phyloP scores from a whole-genome alignment of 2,797 vertebrate genomes.

The Micropoecilia bifurca region DNA sequence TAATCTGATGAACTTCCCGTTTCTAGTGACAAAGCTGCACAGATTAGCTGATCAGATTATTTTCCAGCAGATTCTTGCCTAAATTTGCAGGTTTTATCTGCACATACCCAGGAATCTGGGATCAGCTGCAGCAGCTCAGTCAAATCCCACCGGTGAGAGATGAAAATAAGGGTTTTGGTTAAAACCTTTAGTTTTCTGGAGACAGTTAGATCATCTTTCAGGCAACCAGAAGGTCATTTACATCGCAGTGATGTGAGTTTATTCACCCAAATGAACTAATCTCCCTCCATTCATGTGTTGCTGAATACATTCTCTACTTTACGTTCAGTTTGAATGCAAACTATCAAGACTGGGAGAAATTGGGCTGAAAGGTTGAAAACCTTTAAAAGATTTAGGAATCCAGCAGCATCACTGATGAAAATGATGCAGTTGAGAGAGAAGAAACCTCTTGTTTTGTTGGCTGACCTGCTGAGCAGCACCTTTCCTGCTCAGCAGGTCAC shows the following conservation, averaged over 20 bases:
- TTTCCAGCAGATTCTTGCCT: not conserved
- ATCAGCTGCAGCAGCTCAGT: not conserved
- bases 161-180: not conserved
- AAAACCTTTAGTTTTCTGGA: not conserved
- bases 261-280: not conserved
- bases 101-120: not conserved
- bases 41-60: too few relatives aligned
- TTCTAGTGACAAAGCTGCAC: too few relatives aligned
- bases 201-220: not conserved
- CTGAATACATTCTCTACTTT: not conserved
- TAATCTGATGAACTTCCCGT: too few relatives aligned
- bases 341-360: not conserved
- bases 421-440: not conserved
- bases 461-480: slow-evolving; percentile 16
- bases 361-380: slow-evolving; percentile 8
- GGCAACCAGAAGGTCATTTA: not conserved
- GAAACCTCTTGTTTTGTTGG: not conserved
- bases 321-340: not conserved
- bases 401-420: not conserved
- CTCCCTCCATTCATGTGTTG: not conserved
- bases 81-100: not conserved
- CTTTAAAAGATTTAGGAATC: not conserved
- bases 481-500: slow-evolving; percentile 13
- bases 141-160: not conserved
- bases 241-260: not conserved